Evolutionary conservation across 2,888 invertebrate species (phyloP), one percentile per base, ranked within the genome.

Genomic region (Allophyes oxyacanthae): DNA sequence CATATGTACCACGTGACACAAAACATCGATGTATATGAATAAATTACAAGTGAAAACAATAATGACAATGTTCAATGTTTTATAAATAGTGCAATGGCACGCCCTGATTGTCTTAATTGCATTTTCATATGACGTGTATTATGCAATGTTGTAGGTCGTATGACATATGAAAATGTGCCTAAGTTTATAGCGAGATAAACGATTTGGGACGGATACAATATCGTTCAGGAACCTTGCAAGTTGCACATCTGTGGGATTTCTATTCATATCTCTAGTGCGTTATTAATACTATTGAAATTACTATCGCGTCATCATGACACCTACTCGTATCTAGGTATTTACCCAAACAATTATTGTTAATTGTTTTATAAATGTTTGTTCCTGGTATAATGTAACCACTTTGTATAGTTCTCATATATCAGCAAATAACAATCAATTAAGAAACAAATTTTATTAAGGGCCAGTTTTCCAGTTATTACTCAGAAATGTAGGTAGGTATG

Each of bases 61-160:
- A 60, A 42, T 36, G 50, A 43, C 43, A 49, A 11, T 43, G 25
- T 46, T 36, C 34, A 56, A 33, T 59, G 57, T 74, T 52, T 60
- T 68, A 66, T 66, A 76, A 73, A 74, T 68, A 65, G 25, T 34
- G 33, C 26, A 38, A 25, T 33, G 34, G 9, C 42, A 38, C 41
- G 44, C 37, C 25, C 53, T 48, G 38, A n/a, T 32, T 51, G 41
- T 28, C 14, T 10, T 30, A 6, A 28, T 28, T 44, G 13, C 38
- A 43, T 43, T 65, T 64, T 32, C 26, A 8, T 32, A 11, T 32
- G 37, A 11, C 9, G 13, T 28, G 28, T 8, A 8, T 28, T 28
- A 28, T 28, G 28, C 28, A 20, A 40, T 25, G 10, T n/a, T 20
- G 1, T 34, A 38, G 8, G 26, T 33, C 25, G 6, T 32, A 11